Base-by-base conservation (phyloP, 1,140 invertebrate species). In the Aphidius ervi region DNA sequence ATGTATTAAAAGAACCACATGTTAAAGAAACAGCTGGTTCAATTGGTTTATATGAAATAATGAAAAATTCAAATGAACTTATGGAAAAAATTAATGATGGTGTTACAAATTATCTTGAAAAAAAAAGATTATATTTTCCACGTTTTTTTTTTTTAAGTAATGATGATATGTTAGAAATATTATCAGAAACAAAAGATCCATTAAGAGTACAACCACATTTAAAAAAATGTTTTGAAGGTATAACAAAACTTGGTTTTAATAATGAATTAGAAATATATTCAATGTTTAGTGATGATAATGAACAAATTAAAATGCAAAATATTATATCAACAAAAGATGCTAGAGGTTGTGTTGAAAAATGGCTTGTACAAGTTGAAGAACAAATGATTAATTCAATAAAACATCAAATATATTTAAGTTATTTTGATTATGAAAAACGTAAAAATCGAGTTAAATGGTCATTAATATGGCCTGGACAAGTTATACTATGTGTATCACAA, bases 141-240 rank as follows among this genome's bases (percentile, higher is more conserved):
- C 82, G 94, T 72, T 95, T 98, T 73, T 97, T 96, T 80, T 98
- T 97, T 71, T 80, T 98, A 45, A 97, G 94, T 6, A 97, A 97
- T 72, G 93, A 97, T 69, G 95, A 97, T 81, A 91, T 98, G 86
- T 81, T 97, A 31, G 93, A 97, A 78, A 97, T 98, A 70, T 79
- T 98, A 47, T 95, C 94, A 1, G 93, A 97, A 83, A 88, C 91
- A 0, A 95, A 94, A 78, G 92, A 97, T 81, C 93, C 89, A 1
- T 71, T 87, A 10, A 85, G 91, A 63, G 93, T 97, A 5, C 92
- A 96, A 69, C 93, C 93, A 0, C 92, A 96, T 83, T 79, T 97
- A 49, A 91, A 91, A 74, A 97, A 97, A 80, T 95, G 92, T 78
- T 96, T 97, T 68, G 91, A 94, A 77, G 76, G 75, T 37, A 77